Evolutionary conservation across 2,113 vertebrate genomes (phyloP), one percentile per base, ranked within the genome.

Genomic region (Tinamus guttatus): DNA sequence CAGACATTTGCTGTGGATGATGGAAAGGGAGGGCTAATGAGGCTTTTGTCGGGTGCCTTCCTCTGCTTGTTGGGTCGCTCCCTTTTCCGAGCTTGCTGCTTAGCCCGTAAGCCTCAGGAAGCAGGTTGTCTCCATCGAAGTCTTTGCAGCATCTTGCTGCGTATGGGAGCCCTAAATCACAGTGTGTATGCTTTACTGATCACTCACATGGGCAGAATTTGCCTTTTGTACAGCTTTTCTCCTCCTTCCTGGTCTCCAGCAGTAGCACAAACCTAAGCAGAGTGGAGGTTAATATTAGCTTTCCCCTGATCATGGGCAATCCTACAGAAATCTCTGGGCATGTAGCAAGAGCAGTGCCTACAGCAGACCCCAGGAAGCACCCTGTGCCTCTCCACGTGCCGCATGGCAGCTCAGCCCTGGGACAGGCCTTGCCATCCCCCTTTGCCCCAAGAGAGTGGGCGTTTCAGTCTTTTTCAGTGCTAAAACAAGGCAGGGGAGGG

Each of bases 11-110:
- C n/a, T 74, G 11, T 20, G 45, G 36, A n/a, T 91, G 64, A 95
- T 85, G 60, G 81, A 82, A 96, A 69, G 17, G 27, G 32, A 87
- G 11, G 38, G 36, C 54, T 95, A 91, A 95, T 41, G 76, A 93
- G 71, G 34, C 54, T 85, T 93, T 83, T 95, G 78, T 85, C 49
- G 85, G 65, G 68, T 75, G 83, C 43, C 38, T 89, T 90, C 76
- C 69, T 85, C 52, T 64, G 52, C 41, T 70, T 81, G 5, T 62
- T 40, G 69, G 30, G 43, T 45, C 59, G 73, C 25, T 93, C n/a
- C 30, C 27, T 69, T 91, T 82, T 52, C 69, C 54, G 41, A 36
- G 49, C n/a, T 85, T 63, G 30, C 62, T 93, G 15, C 70, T 93
- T 85, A 94, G 71, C 71, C 81, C 74, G 34, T 28, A 87, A 81